A percentile compares a stretch with the other conserved stretches of the same genome.
Evolutionary conservation across 2,113 vertebrate species (phyloP).

Genomic region (Protobothrops mucrosquamatus): DNA sequence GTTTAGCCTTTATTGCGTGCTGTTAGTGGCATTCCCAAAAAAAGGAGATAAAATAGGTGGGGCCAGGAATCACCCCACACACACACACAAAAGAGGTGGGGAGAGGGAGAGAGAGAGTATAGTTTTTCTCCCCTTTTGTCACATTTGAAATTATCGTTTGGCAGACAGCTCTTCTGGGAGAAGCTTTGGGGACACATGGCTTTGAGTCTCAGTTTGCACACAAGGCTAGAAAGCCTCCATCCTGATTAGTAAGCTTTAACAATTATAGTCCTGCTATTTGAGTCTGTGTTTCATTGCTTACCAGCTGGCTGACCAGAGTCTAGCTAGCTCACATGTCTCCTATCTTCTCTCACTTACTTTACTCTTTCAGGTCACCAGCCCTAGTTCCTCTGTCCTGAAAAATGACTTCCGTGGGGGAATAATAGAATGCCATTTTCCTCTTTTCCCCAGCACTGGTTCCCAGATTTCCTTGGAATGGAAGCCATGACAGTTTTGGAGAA

Average conservation of each 20-base stretch:
- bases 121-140: neutral
- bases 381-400: neutral
- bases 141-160: neutral
- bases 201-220: neutral
- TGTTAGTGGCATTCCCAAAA: neutral
- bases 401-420: neutral
- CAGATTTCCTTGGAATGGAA: neutral
- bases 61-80: neutral
- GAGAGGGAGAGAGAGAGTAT: neutral
- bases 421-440: neutral
- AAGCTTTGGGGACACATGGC: neutral
- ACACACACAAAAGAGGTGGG: too few relatives aligned
- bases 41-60: neutral
- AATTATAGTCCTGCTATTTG: neutral
- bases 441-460: neutral
- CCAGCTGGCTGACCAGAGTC: neutral
- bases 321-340: neutral
- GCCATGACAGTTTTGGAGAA: neutral
- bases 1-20: neutral
- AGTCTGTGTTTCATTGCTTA: neutral
- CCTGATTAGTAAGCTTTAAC: neutral
- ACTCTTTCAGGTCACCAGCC: neutral
- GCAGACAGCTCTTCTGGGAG: neutral
- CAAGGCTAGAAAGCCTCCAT: neutral
- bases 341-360: neutral